These are phyloP conservation scores for Hemicrepidius hirtus DNA, from an alignment of 2,888 invertebrate genomes.

Conservation along the genomic window DNA sequence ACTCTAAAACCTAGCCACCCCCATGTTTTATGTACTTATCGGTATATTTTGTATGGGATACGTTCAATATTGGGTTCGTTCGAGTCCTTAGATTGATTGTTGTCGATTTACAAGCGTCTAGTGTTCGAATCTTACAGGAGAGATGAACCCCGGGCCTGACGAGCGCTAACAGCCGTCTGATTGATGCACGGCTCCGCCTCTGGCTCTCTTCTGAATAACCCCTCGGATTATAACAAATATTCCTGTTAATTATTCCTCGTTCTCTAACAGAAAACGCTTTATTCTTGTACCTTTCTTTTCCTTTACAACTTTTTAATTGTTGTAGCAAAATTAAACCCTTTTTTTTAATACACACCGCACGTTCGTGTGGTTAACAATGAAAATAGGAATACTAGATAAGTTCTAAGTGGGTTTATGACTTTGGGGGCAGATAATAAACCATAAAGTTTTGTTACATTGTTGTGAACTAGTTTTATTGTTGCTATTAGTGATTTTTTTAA, in stretches of 20 bases:
- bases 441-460: not conserved
- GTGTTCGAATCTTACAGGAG: slow-evolving; percentile 34
- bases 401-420: not conserved
- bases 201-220: slow-evolving; percentile 49
- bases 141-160: slow-evolving; percentile 57
- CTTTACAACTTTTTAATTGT: not conserved
- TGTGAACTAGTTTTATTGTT: not conserved
- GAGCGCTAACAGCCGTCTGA: slow-evolving; percentile 70
- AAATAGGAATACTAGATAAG: no score
- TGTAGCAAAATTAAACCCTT: no score
- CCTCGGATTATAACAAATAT: slow-evolving; percentile 60
- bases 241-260: slow-evolving; percentile 61
- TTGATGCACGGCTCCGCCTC: slow-evolving; percentile 68
- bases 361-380: no score
- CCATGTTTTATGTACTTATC: not conserved
- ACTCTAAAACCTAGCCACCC: not conserved
- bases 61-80: slow-evolving; percentile 33
- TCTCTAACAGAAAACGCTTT: not conserved
- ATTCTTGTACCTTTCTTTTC: not conserved
- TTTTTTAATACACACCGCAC: no score
- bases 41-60: slow-evolving; percentile 20
- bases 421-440: slow-evolving; percentile 1
- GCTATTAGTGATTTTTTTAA: not conserved
- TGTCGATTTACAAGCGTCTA: slow-evolving; percentile 61
- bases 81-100: slow-evolving; percentile 62